phyloP scores from a whole-genome alignment of 2,888 invertebrate species.

The Ophion ventricosus region DNA sequence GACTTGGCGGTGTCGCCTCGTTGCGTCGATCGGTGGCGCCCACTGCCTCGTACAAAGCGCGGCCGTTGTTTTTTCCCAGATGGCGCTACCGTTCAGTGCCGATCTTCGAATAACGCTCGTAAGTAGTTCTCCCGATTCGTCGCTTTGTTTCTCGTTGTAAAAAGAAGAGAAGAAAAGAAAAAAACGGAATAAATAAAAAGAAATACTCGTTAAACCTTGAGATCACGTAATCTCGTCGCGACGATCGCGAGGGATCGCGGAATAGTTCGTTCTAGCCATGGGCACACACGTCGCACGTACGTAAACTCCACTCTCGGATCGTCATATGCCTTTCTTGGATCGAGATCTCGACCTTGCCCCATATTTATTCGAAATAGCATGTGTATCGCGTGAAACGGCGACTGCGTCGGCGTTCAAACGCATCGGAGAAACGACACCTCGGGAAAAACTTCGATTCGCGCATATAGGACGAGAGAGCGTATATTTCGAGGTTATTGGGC shows the following conservation, averaged over 20 bases:
- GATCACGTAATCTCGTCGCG: constrained; percentile 38
- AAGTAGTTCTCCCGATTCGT: not conserved
- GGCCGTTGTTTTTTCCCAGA: not conserved
- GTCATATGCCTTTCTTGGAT: constrained; percentile 76
- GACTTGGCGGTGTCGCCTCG: too few species aligned
- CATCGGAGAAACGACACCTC: constrained; percentile 19
- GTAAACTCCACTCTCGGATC: constrained; percentile 66
- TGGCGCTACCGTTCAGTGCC: constrained; percentile 14
- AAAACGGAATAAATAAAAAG: too few species aligned
- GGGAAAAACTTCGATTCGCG: constrained; percentile 23
- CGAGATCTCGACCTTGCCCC: constrained; percentile 76
- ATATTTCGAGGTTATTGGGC: constrained; percentile 10
- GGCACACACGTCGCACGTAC: constrained; percentile 18
- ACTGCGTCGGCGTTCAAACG: not conserved
- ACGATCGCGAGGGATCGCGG: constrained; percentile 18
- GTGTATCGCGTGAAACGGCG: constrained; percentile 71
- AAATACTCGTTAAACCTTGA: constrained; percentile 21
- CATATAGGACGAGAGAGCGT: not conserved
- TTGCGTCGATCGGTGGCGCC: constrained; percentile 32
- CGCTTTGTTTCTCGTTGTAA: not conserved
- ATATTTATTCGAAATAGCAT: constrained; percentile 75
- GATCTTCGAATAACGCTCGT: not conserved
- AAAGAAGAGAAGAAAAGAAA: not conserved
- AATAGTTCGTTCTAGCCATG: constrained; percentile 11
- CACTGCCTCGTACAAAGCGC: constrained; percentile 11